Evolutionary conservation across 2,797 vertebrate genomes (phyloP), one percentile per base, ranked within the genome.

Genomic region (Lindbergichthys nudifrons): DNA sequence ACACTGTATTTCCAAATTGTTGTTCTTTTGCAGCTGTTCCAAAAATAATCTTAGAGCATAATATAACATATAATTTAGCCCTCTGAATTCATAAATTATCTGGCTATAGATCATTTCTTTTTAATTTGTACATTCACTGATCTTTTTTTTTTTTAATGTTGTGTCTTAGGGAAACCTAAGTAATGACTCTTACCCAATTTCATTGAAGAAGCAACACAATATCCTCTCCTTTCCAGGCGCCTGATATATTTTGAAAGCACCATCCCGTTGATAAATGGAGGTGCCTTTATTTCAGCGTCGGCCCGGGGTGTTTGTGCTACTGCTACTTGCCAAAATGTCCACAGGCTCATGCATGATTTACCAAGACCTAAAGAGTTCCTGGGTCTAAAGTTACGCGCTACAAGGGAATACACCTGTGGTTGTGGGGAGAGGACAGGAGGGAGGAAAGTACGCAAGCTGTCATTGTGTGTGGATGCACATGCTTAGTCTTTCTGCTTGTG

Each of bases 321-420:
- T 79, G 64, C 62, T 83, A 65, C 86, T 86, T 90, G 87, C 84
- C 86, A 89, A 75, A 76, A 71, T 76, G 78, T 91, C 81, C 85
- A 83, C 81, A 84, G 80, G 83, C 85, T 93, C 89, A 92, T 92
- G 92, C 91, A 92, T 93, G 91, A 94, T 92, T 94, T 89, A 93
- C 73, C 10, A 9, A 87, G 54, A 86, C 80, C 81, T 74, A 64
- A 86, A 87, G 76, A 86, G 83, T 83, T 78, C 51, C 80, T 36
- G 67, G 53, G 81, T 92, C 81, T 94, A 70, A 77, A 71, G 87
- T 93, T 94, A 89, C 92, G 5, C 9, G 30, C 57, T 71, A 68
- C 87, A 26, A 86, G 77, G 76, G 82, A 84, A 67, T 71, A 81
- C 83, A 91, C 86, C 86, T 89, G 88, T 85, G 75, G 73, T 77